Conservation (phyloP, 2,113 vertebrate species). For the Daphoenositta chrysoptera region DNA sequence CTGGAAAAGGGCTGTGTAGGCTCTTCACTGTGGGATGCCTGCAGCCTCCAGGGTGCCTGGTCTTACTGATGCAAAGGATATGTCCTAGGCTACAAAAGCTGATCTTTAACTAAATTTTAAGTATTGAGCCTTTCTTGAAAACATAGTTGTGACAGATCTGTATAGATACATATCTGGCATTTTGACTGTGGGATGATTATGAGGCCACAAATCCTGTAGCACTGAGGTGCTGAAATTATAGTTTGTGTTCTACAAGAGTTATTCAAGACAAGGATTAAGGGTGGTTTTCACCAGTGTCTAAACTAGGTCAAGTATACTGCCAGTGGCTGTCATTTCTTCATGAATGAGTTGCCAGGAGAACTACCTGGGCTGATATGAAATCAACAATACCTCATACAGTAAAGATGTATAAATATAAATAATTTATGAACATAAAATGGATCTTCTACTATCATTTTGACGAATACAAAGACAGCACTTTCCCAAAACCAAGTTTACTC, state of each 20-base stretch:
- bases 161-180: neutral
- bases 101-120: neutral
- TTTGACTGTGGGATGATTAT: neutral
- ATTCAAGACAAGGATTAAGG: neutral
- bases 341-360: neutral
- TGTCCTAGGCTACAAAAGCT: neutral
- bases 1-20: neutral
- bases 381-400: neutral
- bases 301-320: neutral
- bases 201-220: neutral
- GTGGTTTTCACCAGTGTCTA: neutral
- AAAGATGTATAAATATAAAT: neutral
- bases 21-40: neutral
- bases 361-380: neutral
- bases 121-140: neutral
- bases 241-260: neutral
- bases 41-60: neutral
- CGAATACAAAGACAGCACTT: neutral
- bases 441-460: neutral
- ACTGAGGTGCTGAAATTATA: neutral
- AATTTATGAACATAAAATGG: neutral
- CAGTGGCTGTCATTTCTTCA: neutral
- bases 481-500: neutral
- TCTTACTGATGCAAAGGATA: neutral
- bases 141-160: neutral